A percentile compares a stretch with the other conserved stretches of the same genome.
These are phyloP conservation scores for Pyrgilauda ruficollis DNA, from an alignment of 2,113 vertebrate genomes.

Conservation along the genomic window DNA sequence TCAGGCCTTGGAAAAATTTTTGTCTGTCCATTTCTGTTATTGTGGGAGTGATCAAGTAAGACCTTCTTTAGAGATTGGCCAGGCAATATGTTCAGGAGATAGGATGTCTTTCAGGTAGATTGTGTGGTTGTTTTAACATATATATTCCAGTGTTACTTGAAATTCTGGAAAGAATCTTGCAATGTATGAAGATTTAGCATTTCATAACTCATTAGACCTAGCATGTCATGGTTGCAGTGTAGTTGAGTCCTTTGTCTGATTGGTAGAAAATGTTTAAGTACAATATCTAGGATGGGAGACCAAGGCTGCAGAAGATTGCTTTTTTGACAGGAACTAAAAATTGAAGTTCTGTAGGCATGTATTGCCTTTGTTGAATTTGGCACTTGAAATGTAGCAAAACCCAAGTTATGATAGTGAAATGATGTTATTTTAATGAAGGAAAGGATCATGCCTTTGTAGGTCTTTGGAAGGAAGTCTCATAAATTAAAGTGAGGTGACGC, in stretches of 20 bases:
- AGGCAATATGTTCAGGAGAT: not conserved
- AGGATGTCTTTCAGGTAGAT: not conserved
- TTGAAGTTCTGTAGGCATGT: not conserved
- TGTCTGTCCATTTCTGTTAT: not conserved
- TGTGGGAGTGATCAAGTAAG: not conserved
- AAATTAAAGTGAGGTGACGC: not conserved
- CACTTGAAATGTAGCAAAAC: not conserved
- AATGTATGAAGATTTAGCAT: not conserved
- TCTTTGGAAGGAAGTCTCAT: not conserved
- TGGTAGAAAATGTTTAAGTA: not conserved
- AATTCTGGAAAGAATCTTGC: not conserved
- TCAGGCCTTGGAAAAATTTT: not conserved
- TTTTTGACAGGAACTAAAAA: not conserved
- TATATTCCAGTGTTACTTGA: accelerated
- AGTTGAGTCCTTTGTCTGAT: not conserved
- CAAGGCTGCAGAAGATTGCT: not conserved
- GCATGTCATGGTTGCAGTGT: not conserved
- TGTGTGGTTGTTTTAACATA: not conserved
- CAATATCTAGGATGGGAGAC: not conserved
- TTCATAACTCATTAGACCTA: not conserved
- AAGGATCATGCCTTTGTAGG: not conserved
- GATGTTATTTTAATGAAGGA: not conserved
- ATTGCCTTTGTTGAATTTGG: not conserved
- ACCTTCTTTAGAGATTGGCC: not conserved
- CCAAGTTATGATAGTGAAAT: not conserved